A percentile compares a stretch with the other conserved stretches of the same genome.
Conservation (phyloP, 2,888 invertebrate species). For the Melieria picta region DNA sequence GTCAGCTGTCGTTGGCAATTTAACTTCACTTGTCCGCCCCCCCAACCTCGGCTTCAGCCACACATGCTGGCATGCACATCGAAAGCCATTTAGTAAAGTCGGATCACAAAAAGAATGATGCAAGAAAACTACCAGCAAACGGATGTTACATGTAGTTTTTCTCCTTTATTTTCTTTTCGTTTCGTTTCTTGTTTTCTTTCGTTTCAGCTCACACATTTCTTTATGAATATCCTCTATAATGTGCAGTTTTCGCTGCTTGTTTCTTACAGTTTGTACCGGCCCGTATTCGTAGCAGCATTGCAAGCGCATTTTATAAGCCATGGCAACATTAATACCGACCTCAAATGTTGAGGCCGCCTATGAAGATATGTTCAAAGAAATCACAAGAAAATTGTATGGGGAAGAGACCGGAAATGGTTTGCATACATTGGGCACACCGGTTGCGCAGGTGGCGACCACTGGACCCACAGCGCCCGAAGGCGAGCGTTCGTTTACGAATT, state of each 20-base stretch:
- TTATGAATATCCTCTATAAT: not conserved
- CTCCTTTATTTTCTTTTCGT: conserved; percentile 20
- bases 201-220: not conserved
- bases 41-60: not conserved
- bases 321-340: conserved; percentile 67
- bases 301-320: conserved; percentile 53
- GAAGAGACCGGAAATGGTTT: conserved; percentile 74
- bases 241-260: too few relatives aligned
- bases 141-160: not conserved
- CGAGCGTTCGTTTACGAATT: conserved; percentile 66
- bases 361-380: conserved; percentile 80
- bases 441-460: conserved; percentile 66
- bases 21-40: conserved; percentile 19
- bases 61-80: too few relatives aligned
- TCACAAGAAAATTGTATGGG: conserved; percentile 89
- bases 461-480: conserved; percentile 67
- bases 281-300: conserved; percentile 50
- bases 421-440: conserved; percentile 66
- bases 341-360: conserved; percentile 67
- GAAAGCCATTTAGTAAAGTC: too few relatives aligned
- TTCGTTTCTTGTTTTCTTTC: conserved; percentile 4
- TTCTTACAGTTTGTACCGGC: conserved; percentile 54
- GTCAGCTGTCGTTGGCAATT: conserved; percentile 35
- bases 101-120: not conserved
- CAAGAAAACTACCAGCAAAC: not conserved